Conservation (phyloP, 2,888 invertebrate genomes). For the Neoscelio sp. region DNA sequence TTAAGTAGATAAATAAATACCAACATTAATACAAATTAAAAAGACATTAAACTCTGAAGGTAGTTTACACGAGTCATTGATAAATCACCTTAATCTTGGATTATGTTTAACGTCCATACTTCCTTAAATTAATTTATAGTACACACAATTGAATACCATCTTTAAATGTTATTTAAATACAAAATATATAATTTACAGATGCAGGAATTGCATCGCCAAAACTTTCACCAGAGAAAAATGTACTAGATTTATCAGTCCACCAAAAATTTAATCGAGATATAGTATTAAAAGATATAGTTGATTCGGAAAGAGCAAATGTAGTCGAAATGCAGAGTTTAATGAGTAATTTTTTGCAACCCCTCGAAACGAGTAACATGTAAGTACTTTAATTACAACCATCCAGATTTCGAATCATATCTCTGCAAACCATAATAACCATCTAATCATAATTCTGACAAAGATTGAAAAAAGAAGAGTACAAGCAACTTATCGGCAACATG, state of each 20-base stretch:
- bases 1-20: too few relatives aligned
- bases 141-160: too few relatives aligned
- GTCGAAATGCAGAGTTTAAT: conserved; percentile 94
- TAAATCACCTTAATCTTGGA: too few relatives aligned
- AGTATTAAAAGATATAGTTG: conserved; percentile 94
- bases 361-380: conserved; percentile 94
- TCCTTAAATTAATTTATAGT: too few relatives aligned
- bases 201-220: conserved; percentile 84
- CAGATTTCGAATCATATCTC: too few relatives aligned
- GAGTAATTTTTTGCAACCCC: conserved; percentile 93
- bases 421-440: too few relatives aligned
- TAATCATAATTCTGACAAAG: conserved; percentile 84
- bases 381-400: conserved; percentile 81
- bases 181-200: conserved; percentile 62
- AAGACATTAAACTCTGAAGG: too few relatives aligned
- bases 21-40: too few relatives aligned
- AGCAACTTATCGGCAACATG: conserved; percentile 94
- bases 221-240: conserved; percentile 88
- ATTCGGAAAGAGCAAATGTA: conserved; percentile 96
- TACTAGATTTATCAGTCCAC: conserved; percentile 81
- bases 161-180: too few relatives aligned
- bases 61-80: too few relatives aligned
- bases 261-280: conserved; percentile 92
- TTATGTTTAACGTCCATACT: too few relatives aligned
- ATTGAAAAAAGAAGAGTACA: conserved; percentile 93